phyloP scores from a whole-genome alignment of 2,113 vertebrate genomes.

The Elanus axillaris region DNA sequence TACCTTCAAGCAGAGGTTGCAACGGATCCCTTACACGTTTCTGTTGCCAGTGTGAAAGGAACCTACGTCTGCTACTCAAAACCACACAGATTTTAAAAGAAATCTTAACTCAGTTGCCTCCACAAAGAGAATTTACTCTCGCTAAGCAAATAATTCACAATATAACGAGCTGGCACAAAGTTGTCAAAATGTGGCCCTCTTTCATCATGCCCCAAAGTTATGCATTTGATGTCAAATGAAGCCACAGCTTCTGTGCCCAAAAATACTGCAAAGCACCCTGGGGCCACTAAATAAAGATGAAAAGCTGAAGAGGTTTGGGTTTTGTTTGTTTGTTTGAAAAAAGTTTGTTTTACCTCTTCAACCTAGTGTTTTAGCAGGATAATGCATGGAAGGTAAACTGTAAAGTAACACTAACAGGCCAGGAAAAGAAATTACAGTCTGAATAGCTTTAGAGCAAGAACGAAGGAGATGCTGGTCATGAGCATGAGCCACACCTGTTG shows the following conservation, averaged over 20 bases:
- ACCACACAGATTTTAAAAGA: conserved; percentile 68
- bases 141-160: conserved; percentile 54
- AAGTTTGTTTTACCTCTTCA: conserved; percentile 31
- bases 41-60: conserved; percentile 69
- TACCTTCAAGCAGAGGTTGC: conserved; percentile 23
- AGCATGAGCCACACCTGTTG: not conserved
- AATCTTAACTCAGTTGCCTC: conserved; percentile 74
- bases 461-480: conserved; percentile 12
- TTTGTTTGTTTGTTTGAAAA: not conserved
- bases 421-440: conserved; percentile 27
- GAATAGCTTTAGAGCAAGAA: conserved; percentile 32
- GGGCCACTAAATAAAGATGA: conserved; percentile 47
- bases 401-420: conserved; percentile 23
- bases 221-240: conserved; percentile 31
- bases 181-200: conserved; percentile 48
- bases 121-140: conserved; percentile 67
- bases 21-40: conserved; percentile 38
- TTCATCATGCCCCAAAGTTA: conserved; percentile 6
- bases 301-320: conserved; percentile 18
- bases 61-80: conserved; percentile 72
- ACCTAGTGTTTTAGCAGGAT: conserved; percentile 56
- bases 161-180: conserved; percentile 58
- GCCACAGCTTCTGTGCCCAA: conserved; percentile 28
- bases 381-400: conserved; percentile 54
- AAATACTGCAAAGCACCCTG: conserved; percentile 60